Evolutionary conservation across 2,113 vertebrate genomes (phyloP), one percentile per base, ranked within the genome.

Genomic region (Agelaius tricolor): DNA sequence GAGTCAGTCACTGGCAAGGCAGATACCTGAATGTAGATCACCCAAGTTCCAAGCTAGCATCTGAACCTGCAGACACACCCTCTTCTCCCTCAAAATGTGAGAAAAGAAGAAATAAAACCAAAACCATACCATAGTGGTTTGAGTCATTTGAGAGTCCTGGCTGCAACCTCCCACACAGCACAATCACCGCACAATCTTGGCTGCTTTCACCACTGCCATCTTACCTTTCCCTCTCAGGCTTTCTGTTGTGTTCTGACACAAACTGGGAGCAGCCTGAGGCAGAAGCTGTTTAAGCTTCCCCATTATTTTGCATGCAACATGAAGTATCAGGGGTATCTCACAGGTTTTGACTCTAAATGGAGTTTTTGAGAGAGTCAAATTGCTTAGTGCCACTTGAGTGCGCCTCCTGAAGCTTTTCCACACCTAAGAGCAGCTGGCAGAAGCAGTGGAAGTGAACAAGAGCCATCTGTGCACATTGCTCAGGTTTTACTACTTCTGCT

Each of bases 101-200:
- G 87, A 95, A 93, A 96, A 93, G 77, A 65, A 91, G 81, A 94
- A 94, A 87, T 72, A 90, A 92, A 92, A n/a, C 33, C 24, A 35
- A 93, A 94, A 67, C 47, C 49, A 44, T 74, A 72, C 58, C 66
- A 47, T 18, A 52, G 52, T 30, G 68, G 55, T 84, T 94, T 71
- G 39, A 83, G 15, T 67, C 4, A 4, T 93, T 80, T 91, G 49
- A 44, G 91, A 80, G 72, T 44, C 75, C 72, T 75, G 28, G 65
- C 58, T 88, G 65, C 83, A 91, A 80, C 76, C 72, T 94, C 88
- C 83, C 85, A 88, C 80, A 24, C 44, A 55, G 85, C 57, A 73
- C 57, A 73, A 80, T 47, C 87, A 94, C 75, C 5, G 0, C 93
- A 68, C 61, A 81, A 16, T 69, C 79, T 78, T 78, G 63, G 85